Conservation (phyloP, 2,797 vertebrate species). For the Aplochiton taeniatus region DNA sequence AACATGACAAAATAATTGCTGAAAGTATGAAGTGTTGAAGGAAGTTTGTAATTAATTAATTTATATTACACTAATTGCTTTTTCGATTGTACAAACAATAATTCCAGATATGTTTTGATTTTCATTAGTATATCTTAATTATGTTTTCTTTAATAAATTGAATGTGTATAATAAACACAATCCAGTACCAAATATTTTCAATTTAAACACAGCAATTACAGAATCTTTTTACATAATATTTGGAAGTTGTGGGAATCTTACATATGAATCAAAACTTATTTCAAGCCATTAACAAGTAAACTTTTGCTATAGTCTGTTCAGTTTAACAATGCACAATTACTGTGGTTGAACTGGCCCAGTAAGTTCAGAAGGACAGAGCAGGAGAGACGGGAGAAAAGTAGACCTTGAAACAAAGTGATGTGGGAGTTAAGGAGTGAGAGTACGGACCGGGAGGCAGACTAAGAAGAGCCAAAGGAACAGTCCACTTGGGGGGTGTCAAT, state of each 20-base stretch:
- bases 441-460: slow-evolving; percentile 1
- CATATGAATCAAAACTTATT: slow-evolving; percentile 23
- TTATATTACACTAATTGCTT: slow-evolving; percentile 4
- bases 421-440: neutral
- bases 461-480: slow-evolving; percentile 30
- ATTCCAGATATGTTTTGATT: slow-evolving; percentile 46
- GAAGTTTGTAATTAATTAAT: neutral
- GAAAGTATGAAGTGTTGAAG: neutral
- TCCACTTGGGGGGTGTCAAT: slow-evolving; percentile 43
- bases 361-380: neutral
- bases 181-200: slow-evolving; percentile 46
- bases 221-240: slow-evolving; percentile 18
- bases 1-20: too few relatives aligned
- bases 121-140: slow-evolving; percentile 50
- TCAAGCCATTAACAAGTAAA: slow-evolving; percentile 14
- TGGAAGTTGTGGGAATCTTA: slow-evolving; percentile 28
- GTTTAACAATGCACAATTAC: neutral
- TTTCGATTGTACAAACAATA: slow-evolving; percentile 28
- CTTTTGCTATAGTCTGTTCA: slow-evolving; percentile 14
- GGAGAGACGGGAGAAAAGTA: neutral
- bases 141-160: slow-evolving; percentile 38
- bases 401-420: neutral
- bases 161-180: slow-evolving; percentile 26
- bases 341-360: neutral
- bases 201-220: slow-evolving; percentile 41